Conservation (phyloP, 2,888 invertebrate genomes). For the Scelioninae gen. 1 region DNA sequence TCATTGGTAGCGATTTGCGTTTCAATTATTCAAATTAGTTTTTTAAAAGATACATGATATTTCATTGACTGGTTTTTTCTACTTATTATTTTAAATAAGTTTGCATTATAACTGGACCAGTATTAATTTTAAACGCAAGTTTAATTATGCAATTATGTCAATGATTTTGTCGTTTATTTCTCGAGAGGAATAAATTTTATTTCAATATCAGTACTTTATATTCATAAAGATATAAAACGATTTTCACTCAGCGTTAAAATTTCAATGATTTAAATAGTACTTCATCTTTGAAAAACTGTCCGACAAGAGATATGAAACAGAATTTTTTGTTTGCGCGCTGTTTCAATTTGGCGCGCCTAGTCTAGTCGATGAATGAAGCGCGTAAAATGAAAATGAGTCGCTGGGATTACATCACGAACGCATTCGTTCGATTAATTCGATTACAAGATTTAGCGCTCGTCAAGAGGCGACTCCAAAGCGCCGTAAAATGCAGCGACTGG, state of each 20-base stretch:
- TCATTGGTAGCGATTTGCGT: conserved; percentile 18
- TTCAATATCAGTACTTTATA: too few species aligned
- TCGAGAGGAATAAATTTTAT: too few species aligned
- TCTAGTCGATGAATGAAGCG: conserved; percentile 37
- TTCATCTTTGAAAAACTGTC: too few species aligned
- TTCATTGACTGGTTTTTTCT: conserved; percentile 6
- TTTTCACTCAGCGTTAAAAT: too few species aligned
- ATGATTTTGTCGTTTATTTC: neutral
- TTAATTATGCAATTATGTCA: neutral
- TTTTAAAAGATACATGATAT: conserved; percentile 1
- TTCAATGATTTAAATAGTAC: too few species aligned
- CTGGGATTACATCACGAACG: conserved; percentile 54
- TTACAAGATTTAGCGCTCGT: conserved; percentile 70
- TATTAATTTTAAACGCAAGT: neutral
- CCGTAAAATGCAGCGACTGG: conserved; percentile 68
- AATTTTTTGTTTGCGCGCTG: neutral
- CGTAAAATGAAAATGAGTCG: conserved; percentile 59
- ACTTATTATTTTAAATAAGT: neutral
- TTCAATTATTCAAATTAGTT: conserved; percentile 32
- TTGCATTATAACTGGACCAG: conserved; percentile 18
- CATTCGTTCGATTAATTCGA: conserved; percentile 70
- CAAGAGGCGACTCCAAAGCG: conserved; percentile 64
- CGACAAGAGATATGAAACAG: neutral
- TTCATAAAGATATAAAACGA: too few species aligned
- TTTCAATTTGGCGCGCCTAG: too few species aligned